Evolutionary conservation across 2,888 invertebrate species (phyloP).

Genomic region (Hypercompe scribonia): DNA sequence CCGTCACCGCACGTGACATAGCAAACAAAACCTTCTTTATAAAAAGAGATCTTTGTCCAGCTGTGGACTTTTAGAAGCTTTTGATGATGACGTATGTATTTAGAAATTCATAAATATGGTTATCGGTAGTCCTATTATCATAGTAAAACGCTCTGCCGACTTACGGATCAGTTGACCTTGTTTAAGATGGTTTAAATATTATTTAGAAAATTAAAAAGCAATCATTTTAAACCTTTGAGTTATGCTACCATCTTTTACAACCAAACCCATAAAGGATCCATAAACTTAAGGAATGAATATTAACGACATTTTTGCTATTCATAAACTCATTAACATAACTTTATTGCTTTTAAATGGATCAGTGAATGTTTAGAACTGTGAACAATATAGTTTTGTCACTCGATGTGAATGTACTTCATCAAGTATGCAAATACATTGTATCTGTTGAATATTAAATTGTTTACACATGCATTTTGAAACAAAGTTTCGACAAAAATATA

Average conservation of each 20-base stretch:
- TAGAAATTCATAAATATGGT: too few species aligned
- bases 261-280: not conserved
- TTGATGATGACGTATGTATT: too few species aligned
- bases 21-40: too few species aligned
- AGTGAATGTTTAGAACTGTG: slow-evolving; percentile 4
- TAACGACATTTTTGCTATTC: slow-evolving; percentile 8
- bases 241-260: not conserved
- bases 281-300: slow-evolving; percentile 1
- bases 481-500: not conserved
- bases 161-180: too few species aligned
- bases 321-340: slow-evolving; percentile 17
- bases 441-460: not conserved
- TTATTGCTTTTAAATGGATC: slow-evolving; percentile 20
- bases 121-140: too few species aligned
- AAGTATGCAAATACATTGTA: not conserved
- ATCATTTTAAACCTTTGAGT: not conserved
- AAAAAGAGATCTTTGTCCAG: too few species aligned
- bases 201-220: not conserved
- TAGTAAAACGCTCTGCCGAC: too few species aligned
- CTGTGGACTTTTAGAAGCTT: too few species aligned
- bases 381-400: not conserved
- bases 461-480: not conserved
- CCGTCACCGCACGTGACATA: too few species aligned
- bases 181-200: too few species aligned
- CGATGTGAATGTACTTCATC: not conserved